Percentiles rank a stretch among this genome's conserved stretches.
Conservation (phyloP, 2,113 vertebrate genomes). For the Chunga burmeisteri region DNA sequence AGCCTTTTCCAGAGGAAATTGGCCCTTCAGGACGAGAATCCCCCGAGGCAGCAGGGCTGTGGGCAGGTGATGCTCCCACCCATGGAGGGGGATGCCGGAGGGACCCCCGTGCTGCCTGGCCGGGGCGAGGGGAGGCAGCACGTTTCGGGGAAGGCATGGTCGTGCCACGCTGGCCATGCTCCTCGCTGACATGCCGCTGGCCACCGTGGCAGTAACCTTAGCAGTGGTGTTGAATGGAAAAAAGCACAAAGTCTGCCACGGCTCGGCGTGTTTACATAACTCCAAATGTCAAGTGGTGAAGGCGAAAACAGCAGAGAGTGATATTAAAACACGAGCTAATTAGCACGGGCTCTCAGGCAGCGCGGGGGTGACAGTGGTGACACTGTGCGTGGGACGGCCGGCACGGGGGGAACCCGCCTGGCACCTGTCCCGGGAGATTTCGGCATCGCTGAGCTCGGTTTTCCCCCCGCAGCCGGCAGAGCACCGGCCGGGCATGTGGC, state of each 20-base stretch:
- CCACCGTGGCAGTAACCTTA: background rate
- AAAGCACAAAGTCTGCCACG: background rate
- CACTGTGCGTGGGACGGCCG: background rate
- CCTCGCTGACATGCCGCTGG: background rate
- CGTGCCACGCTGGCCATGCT: fast-evolving
- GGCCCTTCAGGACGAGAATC: background rate
- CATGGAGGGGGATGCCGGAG: background rate
- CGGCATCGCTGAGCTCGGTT: fast-evolving
- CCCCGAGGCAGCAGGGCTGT: background rate
- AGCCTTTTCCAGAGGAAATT: background rate
- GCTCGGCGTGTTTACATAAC: background rate
- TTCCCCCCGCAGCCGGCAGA: too few species aligned
- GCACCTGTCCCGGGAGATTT: background rate
- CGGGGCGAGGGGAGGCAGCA: background rate
- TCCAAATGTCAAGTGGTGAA: background rate
- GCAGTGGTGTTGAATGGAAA: background rate
- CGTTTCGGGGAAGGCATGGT: fast-evolving
- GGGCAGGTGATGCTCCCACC: background rate
- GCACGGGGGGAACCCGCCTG: fast-evolving
- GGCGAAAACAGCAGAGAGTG: background rate
- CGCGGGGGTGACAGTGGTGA: fast-evolving
- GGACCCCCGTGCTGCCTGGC: fast-evolving
- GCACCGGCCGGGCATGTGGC: background rate
- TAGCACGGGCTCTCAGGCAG: background rate
- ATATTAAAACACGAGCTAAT: background rate